phyloP scores from a whole-genome alignment of 2,888 invertebrate genomes.

The Phyllotreta cruciferae region DNA sequence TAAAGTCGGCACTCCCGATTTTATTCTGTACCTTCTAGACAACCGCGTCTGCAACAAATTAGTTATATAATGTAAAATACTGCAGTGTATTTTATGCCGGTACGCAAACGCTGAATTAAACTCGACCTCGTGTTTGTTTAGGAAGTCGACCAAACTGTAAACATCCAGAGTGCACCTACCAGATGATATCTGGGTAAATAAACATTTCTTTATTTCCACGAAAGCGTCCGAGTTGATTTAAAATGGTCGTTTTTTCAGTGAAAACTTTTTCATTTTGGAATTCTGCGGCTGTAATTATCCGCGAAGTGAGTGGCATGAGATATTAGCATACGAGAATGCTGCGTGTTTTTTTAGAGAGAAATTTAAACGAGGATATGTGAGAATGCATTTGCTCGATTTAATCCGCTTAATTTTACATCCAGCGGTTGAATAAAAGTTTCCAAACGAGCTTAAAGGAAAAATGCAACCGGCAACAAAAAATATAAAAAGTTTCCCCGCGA shows the following conservation, averaged over 20 bases:
- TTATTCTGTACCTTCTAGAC: conserved; percentile 78
- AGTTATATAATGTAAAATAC: conserved; percentile 8
- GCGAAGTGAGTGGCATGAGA: background rate
- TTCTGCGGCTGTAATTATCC: background rate
- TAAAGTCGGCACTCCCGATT: conserved; percentile 77
- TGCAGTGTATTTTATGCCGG: too few relatives aligned
- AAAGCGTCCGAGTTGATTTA: background rate
- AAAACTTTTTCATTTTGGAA: conserved; percentile 2
- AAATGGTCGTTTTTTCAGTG: background rate
- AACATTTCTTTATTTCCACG: background rate
- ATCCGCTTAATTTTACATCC: too few relatives aligned
- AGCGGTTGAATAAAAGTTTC: too few relatives aligned
- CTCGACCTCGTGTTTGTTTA: conserved; percentile 24
- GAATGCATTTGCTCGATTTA: too few relatives aligned
- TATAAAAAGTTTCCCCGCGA: too few relatives aligned
- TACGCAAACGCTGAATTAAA: too few relatives aligned
- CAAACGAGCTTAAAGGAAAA: too few relatives aligned
- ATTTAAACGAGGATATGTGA: too few relatives aligned
- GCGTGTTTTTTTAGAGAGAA: background rate
- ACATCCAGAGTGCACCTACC: conserved; percentile 10
- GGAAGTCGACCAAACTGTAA: conserved; percentile 22
- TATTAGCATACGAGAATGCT: background rate
- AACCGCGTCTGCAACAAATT: conserved; percentile 70
- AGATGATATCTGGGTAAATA: conserved; percentile 33
- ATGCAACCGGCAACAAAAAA: too few relatives aligned